These are phyloP conservation scores for Hephaestus fuliginosus DNA, from an alignment of 2,797 vertebrate species.

Conservation along the genomic window DNA sequence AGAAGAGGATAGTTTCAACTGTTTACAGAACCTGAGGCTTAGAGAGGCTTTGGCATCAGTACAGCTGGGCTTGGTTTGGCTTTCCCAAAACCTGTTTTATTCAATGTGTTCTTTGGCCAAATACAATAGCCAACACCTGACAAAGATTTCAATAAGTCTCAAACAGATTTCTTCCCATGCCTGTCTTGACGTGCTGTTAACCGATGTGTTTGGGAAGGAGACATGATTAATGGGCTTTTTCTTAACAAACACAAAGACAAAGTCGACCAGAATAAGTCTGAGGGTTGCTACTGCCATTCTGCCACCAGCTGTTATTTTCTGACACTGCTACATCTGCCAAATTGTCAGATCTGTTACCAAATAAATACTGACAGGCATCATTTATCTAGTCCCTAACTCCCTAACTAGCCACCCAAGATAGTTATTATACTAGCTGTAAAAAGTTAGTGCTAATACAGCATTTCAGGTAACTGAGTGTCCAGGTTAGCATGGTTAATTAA, in stretches of 20 bases:
- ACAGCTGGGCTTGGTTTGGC: slow-evolving; percentile 3
- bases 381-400: too few species aligned
- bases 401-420: too few species aligned
- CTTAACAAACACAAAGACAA: not conserved
- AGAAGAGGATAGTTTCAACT: slow-evolving; percentile 10
- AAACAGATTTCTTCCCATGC: not conserved
- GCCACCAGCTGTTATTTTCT: not conserved
- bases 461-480: too few species aligned
- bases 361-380: too few species aligned
- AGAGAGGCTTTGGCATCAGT: slow-evolving; percentile 17
- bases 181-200: not conserved
- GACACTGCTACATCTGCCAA: too few species aligned
- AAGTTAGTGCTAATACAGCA: too few species aligned
- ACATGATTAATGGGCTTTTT: not conserved
- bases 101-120: not conserved
- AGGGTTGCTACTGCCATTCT: not conserved
- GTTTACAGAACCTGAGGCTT: slow-evolving; percentile 42
- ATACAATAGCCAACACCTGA: not conserved
- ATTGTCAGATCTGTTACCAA: too few species aligned
- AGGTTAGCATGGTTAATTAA: too few species aligned
- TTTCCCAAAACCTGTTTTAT: slow-evolving; percentile 18
- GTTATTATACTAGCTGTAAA: too few species aligned
- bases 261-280: too few species aligned
- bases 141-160: not conserved
- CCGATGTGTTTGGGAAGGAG: not conserved